Base-by-base conservation (phyloP, 2,888 invertebrate genomes). In the Coenonympha arcania region DNA sequence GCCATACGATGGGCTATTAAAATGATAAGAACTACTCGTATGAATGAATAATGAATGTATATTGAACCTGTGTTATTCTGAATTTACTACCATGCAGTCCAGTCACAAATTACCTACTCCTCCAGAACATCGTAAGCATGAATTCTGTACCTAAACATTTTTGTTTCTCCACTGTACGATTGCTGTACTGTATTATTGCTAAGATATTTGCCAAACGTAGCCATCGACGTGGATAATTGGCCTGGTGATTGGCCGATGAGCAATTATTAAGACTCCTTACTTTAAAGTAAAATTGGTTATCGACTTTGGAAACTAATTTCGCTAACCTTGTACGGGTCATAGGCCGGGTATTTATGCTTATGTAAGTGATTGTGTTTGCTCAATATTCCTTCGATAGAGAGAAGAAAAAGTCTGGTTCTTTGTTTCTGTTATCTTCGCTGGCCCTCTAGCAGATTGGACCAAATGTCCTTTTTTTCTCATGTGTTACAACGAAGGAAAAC, bases 191-290 rank as follows among this genome's bases (percentile, higher is more conserved):
- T 58, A 62, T 62, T 60, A 64, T 58, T 57, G 52, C 53, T 53
- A 47, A 51, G 54, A 55, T 57, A 59, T 60, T 60, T 58, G 55
- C 56, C 55, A 53, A 61, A 53, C 56, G 51, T 49, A 56, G 56
- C 49, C 52, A 52, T 26, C 47, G 52, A 60, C 52, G 56, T 54
- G 50, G 51, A 54, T 65, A 62, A 62, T 64, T 58, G 58, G 54
- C 33, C 51, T 46, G 42, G 47, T 13, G 15, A 46, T 45, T 47
- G 40, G 36, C 43, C 52, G 40, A 49, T 48, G 49, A 47, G 52
- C 52, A 44, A 44, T 55, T n/a, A n/a, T n/a, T 50, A 47, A 41
- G 46, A 55, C 39, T 52, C 52, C 34, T 47, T 30, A 52, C 50
- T 33, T 44, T 41, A 49, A 34, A 49, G 52, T 43, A 30, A 43